Percentiles rank a stretch among this genome's conserved stretches.
Conservation (phyloP, 2,113 vertebrate species). For the Cyanoderma ruficeps region DNA sequence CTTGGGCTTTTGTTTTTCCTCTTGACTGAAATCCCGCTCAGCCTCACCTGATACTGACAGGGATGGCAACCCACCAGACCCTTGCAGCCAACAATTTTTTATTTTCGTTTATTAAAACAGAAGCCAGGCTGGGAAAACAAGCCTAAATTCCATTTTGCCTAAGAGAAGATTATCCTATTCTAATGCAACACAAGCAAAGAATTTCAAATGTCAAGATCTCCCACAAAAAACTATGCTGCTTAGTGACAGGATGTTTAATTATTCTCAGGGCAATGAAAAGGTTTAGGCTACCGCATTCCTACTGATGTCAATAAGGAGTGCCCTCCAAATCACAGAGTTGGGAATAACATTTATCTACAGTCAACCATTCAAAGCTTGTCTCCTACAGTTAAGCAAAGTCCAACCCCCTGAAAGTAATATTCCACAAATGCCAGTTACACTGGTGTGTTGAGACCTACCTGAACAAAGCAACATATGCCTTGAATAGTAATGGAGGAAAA, state of each 20-base stretch:
- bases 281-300: background rate
- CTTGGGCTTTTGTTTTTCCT: slow-evolving; percentile 55
- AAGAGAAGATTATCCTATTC: slow-evolving; percentile 53
- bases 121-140: slow-evolving; percentile 2
- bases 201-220: slow-evolving; percentile 43
- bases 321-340: background rate
- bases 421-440: background rate
- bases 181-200: slow-evolving; percentile 35
- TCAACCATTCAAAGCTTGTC: background rate
- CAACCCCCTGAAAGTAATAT: background rate
- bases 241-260: slow-evolving; percentile 29
- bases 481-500: background rate
- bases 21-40: slow-evolving; percentile 59
- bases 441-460: background rate
- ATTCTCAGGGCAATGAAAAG: slow-evolving; percentile 9
- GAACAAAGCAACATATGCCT: rapidly evolving
- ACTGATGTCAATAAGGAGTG: background rate
- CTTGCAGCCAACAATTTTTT: slow-evolving; percentile 15
- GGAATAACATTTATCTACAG: background rate
- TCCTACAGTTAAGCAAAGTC: background rate
- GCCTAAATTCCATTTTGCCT: slow-evolving; percentile 49
- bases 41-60: slow-evolving; percentile 54
- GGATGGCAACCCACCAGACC: slow-evolving; percentile 48
- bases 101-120: slow-evolving; percentile 12
- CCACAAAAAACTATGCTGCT: background rate